Conservation (phyloP, 2,888 invertebrate genomes). For the Cryptophagus acutangulus region DNA sequence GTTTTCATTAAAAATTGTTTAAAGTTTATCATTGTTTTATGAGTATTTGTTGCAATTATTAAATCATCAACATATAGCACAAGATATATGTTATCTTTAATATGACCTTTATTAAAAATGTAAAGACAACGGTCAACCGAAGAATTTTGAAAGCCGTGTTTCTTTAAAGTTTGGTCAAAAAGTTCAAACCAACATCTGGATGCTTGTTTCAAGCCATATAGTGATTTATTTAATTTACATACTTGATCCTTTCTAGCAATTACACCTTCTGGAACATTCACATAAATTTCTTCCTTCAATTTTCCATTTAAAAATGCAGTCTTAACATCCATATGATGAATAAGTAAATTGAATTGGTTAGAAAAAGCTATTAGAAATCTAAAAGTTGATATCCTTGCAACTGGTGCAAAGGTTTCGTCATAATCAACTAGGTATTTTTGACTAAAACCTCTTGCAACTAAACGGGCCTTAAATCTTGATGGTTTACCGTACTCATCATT, state of each 20-base stretch:
- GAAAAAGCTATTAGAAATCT: constrained; percentile 13
- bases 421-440: constrained; percentile 11
- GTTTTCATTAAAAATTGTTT: constrained; percentile 27
- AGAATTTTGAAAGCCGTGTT: constrained; percentile 14
- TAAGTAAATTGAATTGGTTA: constrained; percentile 15
- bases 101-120: constrained; percentile 16
- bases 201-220: constrained; percentile 17
- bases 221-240: constrained; percentile 13
- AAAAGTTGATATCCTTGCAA: constrained; percentile 10
- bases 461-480: constrained; percentile 16
- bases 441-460: constrained; percentile 12
- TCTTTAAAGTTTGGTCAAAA: constrained; percentile 14
- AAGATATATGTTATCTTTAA: constrained; percentile 20
- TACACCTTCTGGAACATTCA: constrained; percentile 9
- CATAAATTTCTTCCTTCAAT: constrained; percentile 13
- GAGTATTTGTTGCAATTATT: constrained; percentile 11
- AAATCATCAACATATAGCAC: constrained; percentile 26
- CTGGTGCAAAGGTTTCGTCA: constrained; percentile 11
- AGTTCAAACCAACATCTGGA: constrained; percentile 14
- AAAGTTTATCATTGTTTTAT: constrained; percentile 16
- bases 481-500: constrained; percentile 13
- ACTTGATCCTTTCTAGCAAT: constrained; percentile 2
- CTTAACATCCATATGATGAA: constrained; percentile 17
- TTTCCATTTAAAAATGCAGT: constrained; percentile 13
- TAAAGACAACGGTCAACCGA: constrained; percentile 19